A percentile compares a stretch with the other conserved stretches of the same genome.
phyloP scores from a whole-genome alignment of 2,888 invertebrate genomes.

The Apotomis capreana region DNA sequence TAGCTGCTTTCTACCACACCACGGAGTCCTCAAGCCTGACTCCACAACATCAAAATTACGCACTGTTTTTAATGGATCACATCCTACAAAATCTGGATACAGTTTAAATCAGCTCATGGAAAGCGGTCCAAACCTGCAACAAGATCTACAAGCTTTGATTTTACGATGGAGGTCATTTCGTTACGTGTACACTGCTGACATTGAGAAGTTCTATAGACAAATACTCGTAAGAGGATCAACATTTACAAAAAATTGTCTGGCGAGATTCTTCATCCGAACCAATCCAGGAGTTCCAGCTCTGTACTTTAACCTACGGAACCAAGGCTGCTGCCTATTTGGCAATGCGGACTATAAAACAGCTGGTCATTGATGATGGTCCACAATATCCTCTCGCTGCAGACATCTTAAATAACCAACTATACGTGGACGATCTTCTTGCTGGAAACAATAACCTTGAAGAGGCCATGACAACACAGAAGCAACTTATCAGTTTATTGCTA shows the following conservation, averaged over 20 bases:
- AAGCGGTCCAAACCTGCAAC: too few species aligned
- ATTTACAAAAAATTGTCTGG: background rate
- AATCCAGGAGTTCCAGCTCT: background rate
- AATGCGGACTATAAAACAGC: conserved; percentile 22
- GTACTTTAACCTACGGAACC: background rate
- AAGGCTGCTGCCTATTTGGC: conserved; percentile 20
- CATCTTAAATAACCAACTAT: conserved; percentile 16
- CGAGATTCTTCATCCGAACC: conserved; percentile 1
- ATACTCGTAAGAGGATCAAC: conserved; percentile 1
- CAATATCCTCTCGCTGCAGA: conserved; percentile 9
- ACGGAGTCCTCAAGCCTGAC: too few species aligned
- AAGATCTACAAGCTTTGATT: background rate
- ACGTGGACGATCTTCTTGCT: conserved; percentile 7
- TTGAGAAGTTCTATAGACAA: conserved; percentile 6
- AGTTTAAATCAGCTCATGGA: too few species aligned
- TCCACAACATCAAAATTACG: too few species aligned
- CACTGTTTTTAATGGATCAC: too few species aligned
- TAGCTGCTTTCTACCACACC: too few species aligned
- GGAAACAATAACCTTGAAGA: too few species aligned
- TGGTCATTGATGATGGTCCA: background rate
- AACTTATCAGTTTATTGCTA: too few species aligned
- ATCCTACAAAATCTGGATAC: too few species aligned
- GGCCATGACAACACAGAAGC: too few species aligned
- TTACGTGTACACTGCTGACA: conserved; percentile 5
- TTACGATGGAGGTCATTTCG: conserved; percentile 2